Evolutionary conservation across 2,888 invertebrate species (phyloP).

Genomic region (Pachydiplax longipennis): DNA sequence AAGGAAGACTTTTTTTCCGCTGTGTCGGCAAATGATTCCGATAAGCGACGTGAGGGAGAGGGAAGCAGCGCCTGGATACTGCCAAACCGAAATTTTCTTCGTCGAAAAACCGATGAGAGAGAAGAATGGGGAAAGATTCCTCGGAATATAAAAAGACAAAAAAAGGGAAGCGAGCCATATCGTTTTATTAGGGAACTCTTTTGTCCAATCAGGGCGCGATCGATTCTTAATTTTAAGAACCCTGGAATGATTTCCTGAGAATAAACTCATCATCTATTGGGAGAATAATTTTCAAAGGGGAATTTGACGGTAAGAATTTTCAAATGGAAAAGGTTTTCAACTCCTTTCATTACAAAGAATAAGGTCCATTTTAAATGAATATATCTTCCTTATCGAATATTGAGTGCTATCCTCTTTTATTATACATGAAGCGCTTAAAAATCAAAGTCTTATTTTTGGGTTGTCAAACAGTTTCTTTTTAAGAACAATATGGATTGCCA

Average conservation of each 20-base stretch:
- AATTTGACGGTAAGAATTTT: background rate
- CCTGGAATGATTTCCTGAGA: background rate
- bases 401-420: too few species aligned
- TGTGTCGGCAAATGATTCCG: conserved; percentile 28
- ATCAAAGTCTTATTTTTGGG: too few species aligned
- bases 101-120: background rate
- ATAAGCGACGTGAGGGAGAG: background rate
- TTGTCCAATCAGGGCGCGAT: background rate
- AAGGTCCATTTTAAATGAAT: too few species aligned
- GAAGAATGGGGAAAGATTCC: background rate
- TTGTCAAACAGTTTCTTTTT: too few species aligned
- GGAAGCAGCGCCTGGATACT: background rate
- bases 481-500: too few species aligned
- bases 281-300: background rate
- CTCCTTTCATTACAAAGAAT: too few species aligned
- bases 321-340: too few species aligned
- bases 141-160: background rate
- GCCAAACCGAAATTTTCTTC: background rate
- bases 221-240: background rate
- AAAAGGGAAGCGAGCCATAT: background rate
- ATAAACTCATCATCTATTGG: background rate
- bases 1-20: background rate
- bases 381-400: too few species aligned
- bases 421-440: too few species aligned
- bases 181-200: background rate